Evolutionary conservation across 2,888 invertebrate species (phyloP).

Genomic region (Cheilosia vernalis): DNA sequence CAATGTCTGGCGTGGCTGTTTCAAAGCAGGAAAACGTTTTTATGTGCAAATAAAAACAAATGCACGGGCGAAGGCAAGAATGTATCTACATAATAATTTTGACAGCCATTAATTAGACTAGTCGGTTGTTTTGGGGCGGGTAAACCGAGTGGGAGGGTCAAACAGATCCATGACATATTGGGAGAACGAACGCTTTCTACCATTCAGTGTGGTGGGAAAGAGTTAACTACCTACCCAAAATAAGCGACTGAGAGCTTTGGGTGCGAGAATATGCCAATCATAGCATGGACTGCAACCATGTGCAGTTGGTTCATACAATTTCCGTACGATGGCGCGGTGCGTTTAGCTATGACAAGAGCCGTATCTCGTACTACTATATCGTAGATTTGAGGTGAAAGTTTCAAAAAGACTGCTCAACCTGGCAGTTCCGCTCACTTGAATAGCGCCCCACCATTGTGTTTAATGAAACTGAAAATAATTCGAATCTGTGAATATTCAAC

Average conservation of each 20-base stretch:
- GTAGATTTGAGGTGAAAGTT: too few relatives aligned
- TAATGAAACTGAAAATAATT: too few relatives aligned
- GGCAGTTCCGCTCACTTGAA: too few relatives aligned
- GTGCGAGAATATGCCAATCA: background rate
- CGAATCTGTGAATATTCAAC: too few relatives aligned
- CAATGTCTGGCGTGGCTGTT: conserved; percentile 5
- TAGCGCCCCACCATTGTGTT: too few relatives aligned
- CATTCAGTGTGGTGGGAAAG: too few relatives aligned
- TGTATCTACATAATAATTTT: background rate
- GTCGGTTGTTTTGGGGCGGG: conserved; percentile 4
- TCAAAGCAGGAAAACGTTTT: conserved; percentile 46
- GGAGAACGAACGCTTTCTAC: too few relatives aligned
- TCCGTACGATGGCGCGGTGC: background rate
- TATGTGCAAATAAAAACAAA: conserved; percentile 39
- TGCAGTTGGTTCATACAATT: background rate
- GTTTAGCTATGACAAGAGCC: background rate
- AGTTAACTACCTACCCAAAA: too few relatives aligned
- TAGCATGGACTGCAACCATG: background rate
- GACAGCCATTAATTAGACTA: conserved; percentile 38
- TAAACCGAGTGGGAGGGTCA: conserved; percentile 5
- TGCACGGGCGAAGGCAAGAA: conserved; percentile 5
- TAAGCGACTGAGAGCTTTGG: background rate
- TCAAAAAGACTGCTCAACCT: too few relatives aligned
- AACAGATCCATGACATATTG: background rate
- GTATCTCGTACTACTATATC: background rate